These are phyloP conservation scores for Callinectes sapidus DNA, from an alignment of 2,888 invertebrate species.

Conservation along the genomic window DNA sequence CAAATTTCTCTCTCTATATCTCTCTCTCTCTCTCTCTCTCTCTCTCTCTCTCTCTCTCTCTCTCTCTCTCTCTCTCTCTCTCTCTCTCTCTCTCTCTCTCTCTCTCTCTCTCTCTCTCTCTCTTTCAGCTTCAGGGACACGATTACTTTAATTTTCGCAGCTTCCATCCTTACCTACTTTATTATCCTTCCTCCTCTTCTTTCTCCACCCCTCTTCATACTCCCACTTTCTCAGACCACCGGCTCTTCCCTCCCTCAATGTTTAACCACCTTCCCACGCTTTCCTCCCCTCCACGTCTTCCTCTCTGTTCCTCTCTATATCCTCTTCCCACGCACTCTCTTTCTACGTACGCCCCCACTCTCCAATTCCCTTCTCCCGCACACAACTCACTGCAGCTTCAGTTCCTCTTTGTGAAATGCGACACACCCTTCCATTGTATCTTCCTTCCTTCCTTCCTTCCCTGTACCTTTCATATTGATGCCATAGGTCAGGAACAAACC, in stretches of 20 bases:
- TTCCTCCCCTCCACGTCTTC: neutral
- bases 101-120: neutral
- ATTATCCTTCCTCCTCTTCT: neutral
- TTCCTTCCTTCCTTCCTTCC: neutral
- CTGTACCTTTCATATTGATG: neutral
- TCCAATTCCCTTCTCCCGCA: neutral
- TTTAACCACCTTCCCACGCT: neutral
- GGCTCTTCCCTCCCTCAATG: neutral
- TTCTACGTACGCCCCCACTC: neutral
- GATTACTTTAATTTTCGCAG: neutral
- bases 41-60: slow-evolving; percentile 21
- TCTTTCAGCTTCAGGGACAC: neutral
- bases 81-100: neutral
- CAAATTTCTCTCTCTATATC: neutral
- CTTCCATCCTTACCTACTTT: neutral
- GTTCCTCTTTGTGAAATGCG: neutral
- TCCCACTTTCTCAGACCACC: neutral
- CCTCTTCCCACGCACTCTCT: neutral
- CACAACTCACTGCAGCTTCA: neutral
- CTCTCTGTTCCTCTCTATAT: neutral
- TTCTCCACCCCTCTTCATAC: neutral
- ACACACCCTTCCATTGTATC: neutral
- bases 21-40: slow-evolving; percentile 18
- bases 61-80: slow-evolving; percentile 17
- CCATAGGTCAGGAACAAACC: neutral